Base-by-base conservation (phyloP, 2,888 invertebrate genomes). In the Watsonalla binaria region DNA sequence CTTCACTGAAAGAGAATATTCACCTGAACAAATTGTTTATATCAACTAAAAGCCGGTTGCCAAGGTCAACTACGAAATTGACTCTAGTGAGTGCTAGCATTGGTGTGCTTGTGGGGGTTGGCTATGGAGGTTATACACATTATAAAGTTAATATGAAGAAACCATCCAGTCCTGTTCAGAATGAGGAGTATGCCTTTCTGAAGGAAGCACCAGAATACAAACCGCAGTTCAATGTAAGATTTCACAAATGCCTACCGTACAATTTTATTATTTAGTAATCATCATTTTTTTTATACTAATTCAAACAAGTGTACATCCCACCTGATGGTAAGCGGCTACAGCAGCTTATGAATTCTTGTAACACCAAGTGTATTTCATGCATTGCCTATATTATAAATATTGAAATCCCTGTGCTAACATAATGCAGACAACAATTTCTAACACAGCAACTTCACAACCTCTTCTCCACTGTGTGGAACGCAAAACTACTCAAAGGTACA, bases 41-140 rank as follows among this genome's bases (percentile, higher is more conserved):
- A 65, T 82, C 88, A 4, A 82, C 83, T 1, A 85, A 78, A 70
- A 78, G 76, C 74, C 84, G 83, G 66, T 59, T 77, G 11, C 80
- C 86, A 52, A 82, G 72, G 60, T 89, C 89, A 6, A 81, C 86
- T 8, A 74, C 80, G 0, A 93, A 92, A 67, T 68, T 93, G 60
- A 92, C 93, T 33, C 60, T 94, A 37, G 78, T 93, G 2, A 93
- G 94, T 58, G 92, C 92, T 0, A 89, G 90, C 68, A 81, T 94
- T 52, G 94, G 94, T 47, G 86, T 92, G 6, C 78, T 92, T 2
- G 70, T 92, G 5, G 93, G 93, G 2, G 92, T 92, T 0, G 90
- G 90, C 0, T 93, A 92, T 68, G 88, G 91, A 57, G 90, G 89
- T 56, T 91, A 90, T 65, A 90, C 91, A 0, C 91, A 91, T 66